Evolutionary conservation across 1,140 invertebrate species (phyloP).

Genomic region (Riptortus pedestris): DNA sequence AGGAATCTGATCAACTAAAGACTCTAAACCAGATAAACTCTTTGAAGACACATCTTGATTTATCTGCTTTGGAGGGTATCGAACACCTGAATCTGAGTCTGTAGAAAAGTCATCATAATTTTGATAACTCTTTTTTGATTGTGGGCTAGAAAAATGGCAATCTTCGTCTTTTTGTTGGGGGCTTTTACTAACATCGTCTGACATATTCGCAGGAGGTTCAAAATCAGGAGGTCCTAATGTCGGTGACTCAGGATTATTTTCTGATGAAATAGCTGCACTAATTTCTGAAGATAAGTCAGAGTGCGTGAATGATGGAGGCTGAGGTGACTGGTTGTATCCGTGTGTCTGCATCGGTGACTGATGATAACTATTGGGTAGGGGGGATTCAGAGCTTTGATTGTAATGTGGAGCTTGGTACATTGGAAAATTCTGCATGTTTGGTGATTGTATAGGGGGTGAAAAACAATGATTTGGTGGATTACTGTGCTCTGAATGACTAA

Average conservation of each 20-base stretch:
- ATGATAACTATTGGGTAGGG: slow-evolving; percentile 33
- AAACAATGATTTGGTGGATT: slow-evolving; percentile 42
- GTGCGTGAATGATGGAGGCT: slow-evolving; percentile 54
- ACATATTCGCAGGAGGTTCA: slow-evolving; percentile 55
- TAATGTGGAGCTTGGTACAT: slow-evolving; percentile 38
- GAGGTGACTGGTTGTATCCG: slow-evolving; percentile 38
- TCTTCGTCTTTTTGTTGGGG: slow-evolving; percentile 35
- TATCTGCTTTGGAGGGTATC: slow-evolving; percentile 32
- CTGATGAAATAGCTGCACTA: slow-evolving; percentile 62
- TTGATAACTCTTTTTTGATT: slow-evolving; percentile 34
- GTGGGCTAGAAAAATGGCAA: slow-evolving; percentile 44
- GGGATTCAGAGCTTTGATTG: slow-evolving; percentile 33
- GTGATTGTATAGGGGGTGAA: slow-evolving; percentile 43
- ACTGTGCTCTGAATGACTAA: slow-evolving; percentile 30
- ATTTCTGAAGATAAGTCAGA: slow-evolving; percentile 66
- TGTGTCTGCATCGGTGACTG: slow-evolving; percentile 34
- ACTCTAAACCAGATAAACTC: slow-evolving; percentile 78
- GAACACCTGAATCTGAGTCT: slow-evolving; percentile 32
- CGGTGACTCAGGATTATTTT: slow-evolving; percentile 52
- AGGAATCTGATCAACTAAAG: slow-evolving; percentile 81
- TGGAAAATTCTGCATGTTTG: slow-evolving; percentile 38
- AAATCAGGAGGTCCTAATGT: slow-evolving; percentile 61
- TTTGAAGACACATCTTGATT: slow-evolving; percentile 69
- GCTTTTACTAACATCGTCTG: slow-evolving; percentile 40
- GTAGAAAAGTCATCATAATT: slow-evolving; percentile 35